Evolutionary conservation across 2,797 vertebrate genomes (phyloP).

Genomic region (Sebastes nivosus): DNA sequence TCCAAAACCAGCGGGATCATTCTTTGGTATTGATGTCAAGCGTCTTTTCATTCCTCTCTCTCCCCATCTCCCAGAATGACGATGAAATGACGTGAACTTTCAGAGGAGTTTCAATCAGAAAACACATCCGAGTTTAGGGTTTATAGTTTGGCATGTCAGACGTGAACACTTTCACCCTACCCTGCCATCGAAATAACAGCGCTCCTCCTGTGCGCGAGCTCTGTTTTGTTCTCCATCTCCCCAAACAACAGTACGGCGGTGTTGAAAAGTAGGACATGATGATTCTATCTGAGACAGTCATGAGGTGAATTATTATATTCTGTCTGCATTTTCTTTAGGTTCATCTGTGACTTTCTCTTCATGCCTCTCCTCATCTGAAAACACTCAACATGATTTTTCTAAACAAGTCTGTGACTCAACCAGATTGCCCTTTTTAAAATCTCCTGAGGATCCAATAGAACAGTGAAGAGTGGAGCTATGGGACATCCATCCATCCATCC

Average conservation of each 20-base stretch:
- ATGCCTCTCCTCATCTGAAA: neutral
- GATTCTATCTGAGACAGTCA: neutral
- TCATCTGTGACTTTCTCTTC: slow-evolving; percentile 1
- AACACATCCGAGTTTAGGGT: neutral
- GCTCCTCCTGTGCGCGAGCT: neutral
- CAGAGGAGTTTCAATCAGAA: neutral
- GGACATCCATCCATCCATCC: neutral
- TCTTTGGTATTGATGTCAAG: neutral
- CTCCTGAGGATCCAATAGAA: neutral
- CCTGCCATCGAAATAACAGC: neutral
- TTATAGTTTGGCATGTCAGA: neutral
- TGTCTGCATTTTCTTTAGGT: neutral
- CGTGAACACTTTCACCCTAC: neutral
- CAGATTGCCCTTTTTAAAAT: neutral
- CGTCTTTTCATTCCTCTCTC: neutral
- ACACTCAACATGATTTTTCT: neutral
- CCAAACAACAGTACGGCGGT: neutral
- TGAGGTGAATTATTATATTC: neutral
- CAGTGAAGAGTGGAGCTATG: neutral
- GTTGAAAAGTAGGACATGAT: neutral
- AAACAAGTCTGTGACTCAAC: neutral
- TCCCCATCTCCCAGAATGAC: neutral
- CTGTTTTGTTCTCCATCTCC: neutral
- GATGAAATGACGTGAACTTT: neutral
- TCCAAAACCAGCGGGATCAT: neutral